A percentile compares a stretch with the other conserved stretches of the same genome.
Evolutionary conservation across 2,113 vertebrate genomes (phyloP).

Genomic region (Albula glossodonta): DNA sequence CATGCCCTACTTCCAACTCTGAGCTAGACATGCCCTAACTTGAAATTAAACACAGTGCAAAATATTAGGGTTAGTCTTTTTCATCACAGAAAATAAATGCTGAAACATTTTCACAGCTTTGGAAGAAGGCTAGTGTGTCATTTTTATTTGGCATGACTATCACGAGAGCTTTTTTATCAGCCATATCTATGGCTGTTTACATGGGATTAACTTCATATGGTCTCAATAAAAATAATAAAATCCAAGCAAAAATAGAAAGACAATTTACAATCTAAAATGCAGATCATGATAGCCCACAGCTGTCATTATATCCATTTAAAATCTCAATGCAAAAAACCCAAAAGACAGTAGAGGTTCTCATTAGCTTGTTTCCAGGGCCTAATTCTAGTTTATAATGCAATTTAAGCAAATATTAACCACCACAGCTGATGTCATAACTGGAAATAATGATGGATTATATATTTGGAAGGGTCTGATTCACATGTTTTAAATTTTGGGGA

Average conservation of each 20-base stretch:
- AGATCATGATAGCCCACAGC: background rate
- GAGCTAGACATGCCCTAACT: background rate
- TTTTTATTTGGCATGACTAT: background rate
- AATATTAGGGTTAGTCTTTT: background rate
- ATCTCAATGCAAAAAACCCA: background rate
- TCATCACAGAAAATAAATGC: background rate
- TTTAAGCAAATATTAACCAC: background rate
- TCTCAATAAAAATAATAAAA: background rate
- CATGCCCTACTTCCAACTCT: background rate
- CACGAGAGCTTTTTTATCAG: background rate
- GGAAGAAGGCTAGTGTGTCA: background rate
- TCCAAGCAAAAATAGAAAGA: background rate
- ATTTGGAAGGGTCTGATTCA: background rate
- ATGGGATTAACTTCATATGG: background rate
- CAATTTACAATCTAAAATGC: background rate
- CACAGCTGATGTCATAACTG: background rate
- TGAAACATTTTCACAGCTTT: background rate
- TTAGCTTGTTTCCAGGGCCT: background rate
- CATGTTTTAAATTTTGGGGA: conserved; percentile 13
- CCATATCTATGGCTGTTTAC: background rate
- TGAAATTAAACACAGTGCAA: background rate
- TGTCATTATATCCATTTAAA: background rate
- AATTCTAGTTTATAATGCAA: background rate
- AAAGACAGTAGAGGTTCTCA: background rate
- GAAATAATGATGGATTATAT: conserved; percentile 21